Evolutionary conservation across 1,140 invertebrate genomes (phyloP).

Genomic region (Camponotus vicinus): DNA sequence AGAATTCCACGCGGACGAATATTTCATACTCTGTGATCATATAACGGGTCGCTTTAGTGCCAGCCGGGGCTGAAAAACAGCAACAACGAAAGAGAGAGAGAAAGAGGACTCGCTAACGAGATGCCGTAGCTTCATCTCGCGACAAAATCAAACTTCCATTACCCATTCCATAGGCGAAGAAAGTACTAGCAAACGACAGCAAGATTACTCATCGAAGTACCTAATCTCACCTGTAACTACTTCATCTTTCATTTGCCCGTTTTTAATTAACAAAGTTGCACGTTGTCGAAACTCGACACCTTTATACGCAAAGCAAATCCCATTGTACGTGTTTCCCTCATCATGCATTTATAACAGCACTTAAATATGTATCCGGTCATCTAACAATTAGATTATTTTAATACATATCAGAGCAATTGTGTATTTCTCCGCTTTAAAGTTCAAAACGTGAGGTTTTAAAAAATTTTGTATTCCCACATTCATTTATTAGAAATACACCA

Average conservation of each 20-base stretch:
- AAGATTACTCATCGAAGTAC: constrained; percentile 22
- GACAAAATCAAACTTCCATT: constrained; percentile 59
- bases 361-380: background rate
- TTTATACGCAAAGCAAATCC: background rate
- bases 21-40: constrained; percentile 53
- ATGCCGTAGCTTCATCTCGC: constrained; percentile 43
- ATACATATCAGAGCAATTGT: background rate
- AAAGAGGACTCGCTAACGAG: constrained; percentile 27
- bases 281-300: background rate
- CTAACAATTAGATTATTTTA: background rate
- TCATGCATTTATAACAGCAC: background rate
- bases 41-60: constrained; percentile 42
- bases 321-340: no score
- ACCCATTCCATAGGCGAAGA: constrained; percentile 14
- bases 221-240: constrained; percentile 12
- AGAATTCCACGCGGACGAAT: constrained; percentile 37
- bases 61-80: constrained; percentile 36
- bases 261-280: background rate
- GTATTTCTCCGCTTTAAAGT: no score
- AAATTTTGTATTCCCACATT: background rate
- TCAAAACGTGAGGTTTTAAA: background rate
- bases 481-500: no score
- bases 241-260: constrained; percentile 35
- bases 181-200: constrained; percentile 9
- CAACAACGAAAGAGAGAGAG: constrained; percentile 34